Evolutionary conservation across 2,888 invertebrate species (phyloP), one percentile per base, ranked within the genome.

Genomic region (Pyrrhopygopsis socrates): DNA sequence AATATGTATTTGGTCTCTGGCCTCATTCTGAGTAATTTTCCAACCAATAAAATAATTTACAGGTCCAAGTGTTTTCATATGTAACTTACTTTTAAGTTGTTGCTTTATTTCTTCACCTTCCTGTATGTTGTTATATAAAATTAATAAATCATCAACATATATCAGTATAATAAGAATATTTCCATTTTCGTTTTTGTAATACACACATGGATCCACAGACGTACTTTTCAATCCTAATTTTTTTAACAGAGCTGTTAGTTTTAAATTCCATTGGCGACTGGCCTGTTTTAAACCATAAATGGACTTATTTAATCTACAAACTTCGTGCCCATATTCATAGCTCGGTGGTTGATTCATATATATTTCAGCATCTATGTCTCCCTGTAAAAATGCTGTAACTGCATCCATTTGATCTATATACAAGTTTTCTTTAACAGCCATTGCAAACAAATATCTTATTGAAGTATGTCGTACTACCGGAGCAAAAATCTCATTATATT

Each of bases 401-500:
- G 92, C 88, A 84, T 92, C 90, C 86, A 91, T 86, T 20, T 91
- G 89, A 29, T 84, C 24, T 0, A 91, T 84, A 4, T 87, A 34
- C n/a, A 89, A 13, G 13, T 65, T 58, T 34, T 75, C 54, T 41
- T 73, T 74, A 1, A 81, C 89, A 41, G 85, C 89, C n/a, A 85
- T 22, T 24, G 88, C 83, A 74, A 89, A 67, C 22, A 83, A 65
- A 67, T 80, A 89, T 18, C 87, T 87, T n/a, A 91, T 65, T 45
- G 89, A 81, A 41, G 89, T 86, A 54, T 91, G 89, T 2, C 90
- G 87, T 2, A 91, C 90, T 9, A 93, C 94, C 8, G 93, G 92
- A 3, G 92, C 78, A 71, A 83, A 93, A 8, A 84, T 54, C 41
- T 93, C 86, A 11, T 88, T 24, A 68, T 91, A 92, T 27, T 91